phyloP scores from a whole-genome alignment of 2,888 invertebrate species.

The Pammene aurita region DNA sequence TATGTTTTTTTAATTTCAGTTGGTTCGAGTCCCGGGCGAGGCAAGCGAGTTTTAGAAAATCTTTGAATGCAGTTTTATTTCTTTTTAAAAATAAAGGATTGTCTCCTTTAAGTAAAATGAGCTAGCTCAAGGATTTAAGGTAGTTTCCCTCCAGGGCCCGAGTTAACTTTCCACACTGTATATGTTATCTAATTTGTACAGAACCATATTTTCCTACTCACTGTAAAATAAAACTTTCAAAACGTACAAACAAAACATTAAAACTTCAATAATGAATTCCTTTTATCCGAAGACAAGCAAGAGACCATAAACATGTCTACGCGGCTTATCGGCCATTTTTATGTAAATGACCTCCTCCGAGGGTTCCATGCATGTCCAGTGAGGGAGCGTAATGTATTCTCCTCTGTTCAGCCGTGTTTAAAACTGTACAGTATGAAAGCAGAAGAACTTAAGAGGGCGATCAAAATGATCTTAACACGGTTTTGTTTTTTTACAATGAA shows the following conservation, averaged over 20 bases:
- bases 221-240: background rate
- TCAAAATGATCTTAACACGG: no score
- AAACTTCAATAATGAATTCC: conserved; percentile 4
- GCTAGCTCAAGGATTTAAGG: no score
- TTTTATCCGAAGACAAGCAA: background rate
- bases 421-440: background rate
- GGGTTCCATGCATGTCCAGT: conserved; percentile 7
- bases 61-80: no score
- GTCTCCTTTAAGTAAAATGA: no score
- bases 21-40: no score
- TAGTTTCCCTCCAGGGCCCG: no score
- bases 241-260: background rate
- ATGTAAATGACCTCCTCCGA: conserved; percentile 9
- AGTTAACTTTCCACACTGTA: no score
- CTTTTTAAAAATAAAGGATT: no score
- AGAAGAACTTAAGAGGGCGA: background rate
- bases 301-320: conserved; percentile 32
- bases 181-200: no score
- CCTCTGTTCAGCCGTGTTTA: background rate
- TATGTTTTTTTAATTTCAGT: no score
- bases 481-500: no score
- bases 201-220: background rate
- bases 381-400: conserved; percentile 12
- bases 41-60: no score
- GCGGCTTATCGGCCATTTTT: conserved; percentile 36